phyloP scores from a whole-genome alignment of 1,140 invertebrate genomes.

The Drosophila kohkoa region DNA sequence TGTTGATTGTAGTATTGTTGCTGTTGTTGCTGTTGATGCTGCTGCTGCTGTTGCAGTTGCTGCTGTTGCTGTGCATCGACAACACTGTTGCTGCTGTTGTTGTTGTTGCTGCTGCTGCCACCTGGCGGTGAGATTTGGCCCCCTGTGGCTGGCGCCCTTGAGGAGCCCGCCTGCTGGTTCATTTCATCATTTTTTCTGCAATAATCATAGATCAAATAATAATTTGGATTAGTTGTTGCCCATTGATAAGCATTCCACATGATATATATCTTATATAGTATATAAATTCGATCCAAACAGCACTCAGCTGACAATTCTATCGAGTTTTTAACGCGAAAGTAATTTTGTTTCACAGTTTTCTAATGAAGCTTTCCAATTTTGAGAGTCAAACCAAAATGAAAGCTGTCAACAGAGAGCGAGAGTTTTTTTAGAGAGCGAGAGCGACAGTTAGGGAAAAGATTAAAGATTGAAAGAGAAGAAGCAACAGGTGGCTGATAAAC shows the following conservation, averaged over 20 bases:
- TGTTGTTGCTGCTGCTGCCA: slow-evolving; percentile 67
- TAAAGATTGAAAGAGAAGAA: not conserved
- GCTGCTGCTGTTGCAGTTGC: slow-evolving; percentile 68
- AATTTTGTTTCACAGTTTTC: slow-evolving; percentile 10
- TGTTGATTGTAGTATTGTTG: slow-evolving; percentile 69
- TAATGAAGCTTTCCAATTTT: slow-evolving; percentile 18
- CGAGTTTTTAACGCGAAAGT: slow-evolving; percentile 27
- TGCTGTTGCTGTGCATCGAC: slow-evolving; percentile 58
- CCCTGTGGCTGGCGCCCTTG: slow-evolving; percentile 85
- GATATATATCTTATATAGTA: not conserved
- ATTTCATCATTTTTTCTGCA: slow-evolving; percentile 85
- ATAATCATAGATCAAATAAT: slow-evolving; percentile 41
- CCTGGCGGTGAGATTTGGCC: slow-evolving; percentile 85
- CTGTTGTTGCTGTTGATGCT: slow-evolving; percentile 61
- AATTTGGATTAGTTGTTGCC: slow-evolving; percentile 31
- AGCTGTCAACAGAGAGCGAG: slow-evolving; percentile 14
- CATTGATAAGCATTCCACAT: not conserved
- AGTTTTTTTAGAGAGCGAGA: not conserved
- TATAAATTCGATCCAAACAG: not conserved
- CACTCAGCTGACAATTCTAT: not conserved
- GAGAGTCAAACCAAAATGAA: slow-evolving; percentile 27
- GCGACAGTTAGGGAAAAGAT: slow-evolving; percentile 2
- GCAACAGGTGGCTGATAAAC: slow-evolving; percentile 7
- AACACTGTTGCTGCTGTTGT: slow-evolving; percentile 55
- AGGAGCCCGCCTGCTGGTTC: slow-evolving; percentile 85